phyloP scores from a whole-genome alignment of 2,797 vertebrate species.

The Cuniculus paca region DNA sequence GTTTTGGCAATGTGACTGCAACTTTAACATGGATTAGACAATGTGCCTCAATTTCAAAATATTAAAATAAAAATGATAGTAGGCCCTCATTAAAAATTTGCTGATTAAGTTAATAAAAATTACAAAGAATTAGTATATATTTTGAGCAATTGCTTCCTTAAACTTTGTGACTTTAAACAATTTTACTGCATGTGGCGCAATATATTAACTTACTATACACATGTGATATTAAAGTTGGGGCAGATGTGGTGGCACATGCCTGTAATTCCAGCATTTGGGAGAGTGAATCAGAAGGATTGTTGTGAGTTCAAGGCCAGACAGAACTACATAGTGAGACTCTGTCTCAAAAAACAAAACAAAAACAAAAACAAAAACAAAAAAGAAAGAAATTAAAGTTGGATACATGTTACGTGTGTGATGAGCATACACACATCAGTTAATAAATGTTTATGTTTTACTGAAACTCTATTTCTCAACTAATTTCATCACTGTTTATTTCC shows the following conservation, averaged over 20 bases:
- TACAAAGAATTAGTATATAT: background rate
- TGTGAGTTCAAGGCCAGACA: background rate
- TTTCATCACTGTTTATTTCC: constrained; percentile 35
- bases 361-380: too few relatives aligned
- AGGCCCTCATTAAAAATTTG: background rate
- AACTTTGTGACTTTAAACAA: background rate
- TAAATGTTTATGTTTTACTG: constrained; percentile 5
- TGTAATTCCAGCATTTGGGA: background rate
- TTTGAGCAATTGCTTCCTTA: constrained; percentile 8
- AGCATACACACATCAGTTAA: background rate
- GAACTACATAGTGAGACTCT: background rate
- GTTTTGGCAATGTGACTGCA: background rate
- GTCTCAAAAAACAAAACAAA: background rate
- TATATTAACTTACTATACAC: background rate
- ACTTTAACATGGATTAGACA: constrained; percentile 11
- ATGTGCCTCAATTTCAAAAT: background rate
- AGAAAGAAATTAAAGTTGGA: background rate
- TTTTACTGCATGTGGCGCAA: background rate
- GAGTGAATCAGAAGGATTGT: background rate
- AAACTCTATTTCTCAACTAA: constrained; percentile 39
- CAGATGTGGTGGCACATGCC: background rate
- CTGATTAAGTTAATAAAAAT: constrained; percentile 42
- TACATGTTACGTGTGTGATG: background rate
- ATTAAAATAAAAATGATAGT: constrained; percentile 22
- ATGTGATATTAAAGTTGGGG: background rate